A percentile compares a stretch with the other conserved stretches of the same genome.
Evolutionary conservation across 2,888 invertebrate species (phyloP).

Genomic region (Neoscelio sp.): DNA sequence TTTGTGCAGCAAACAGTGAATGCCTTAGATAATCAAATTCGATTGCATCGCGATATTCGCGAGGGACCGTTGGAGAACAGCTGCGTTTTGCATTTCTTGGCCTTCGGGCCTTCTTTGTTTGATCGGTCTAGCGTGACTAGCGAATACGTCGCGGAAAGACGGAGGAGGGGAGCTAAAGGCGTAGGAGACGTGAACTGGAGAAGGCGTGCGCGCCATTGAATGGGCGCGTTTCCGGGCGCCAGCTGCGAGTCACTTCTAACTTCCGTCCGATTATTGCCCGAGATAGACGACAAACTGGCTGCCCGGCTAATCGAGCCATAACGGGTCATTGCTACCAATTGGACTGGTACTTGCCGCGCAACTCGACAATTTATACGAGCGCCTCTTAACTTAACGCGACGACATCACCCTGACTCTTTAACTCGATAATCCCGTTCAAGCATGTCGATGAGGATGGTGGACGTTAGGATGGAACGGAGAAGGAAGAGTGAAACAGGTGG

Average conservation of each 20-base stretch:
- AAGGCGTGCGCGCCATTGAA: conserved; percentile 44
- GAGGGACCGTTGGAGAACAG: conserved; percentile 56
- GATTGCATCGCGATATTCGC: too few relatives aligned
- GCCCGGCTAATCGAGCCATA: conserved; percentile 63
- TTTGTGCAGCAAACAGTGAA: too few relatives aligned
- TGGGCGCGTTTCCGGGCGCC: conserved; percentile 62
- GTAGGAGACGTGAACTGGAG: conserved; percentile 18
- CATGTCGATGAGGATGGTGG: too few relatives aligned
- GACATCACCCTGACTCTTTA: conserved; percentile 48
- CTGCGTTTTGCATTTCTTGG: conserved; percentile 32
- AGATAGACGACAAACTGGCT: conserved; percentile 60
- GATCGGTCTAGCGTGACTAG: too few relatives aligned
- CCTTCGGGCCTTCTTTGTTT: conserved; percentile 27
- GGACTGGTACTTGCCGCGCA: conserved; percentile 66
- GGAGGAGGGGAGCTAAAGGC: conserved; percentile 15
- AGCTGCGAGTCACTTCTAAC: conserved; percentile 72
- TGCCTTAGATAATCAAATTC: too few relatives aligned
- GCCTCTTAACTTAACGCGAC: conserved; percentile 50
- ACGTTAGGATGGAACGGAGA: too few relatives aligned
- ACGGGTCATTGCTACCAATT: conserved; percentile 67
- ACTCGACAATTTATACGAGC: conserved; percentile 66
- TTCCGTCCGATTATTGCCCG: conserved; percentile 76
- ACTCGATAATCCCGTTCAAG: conserved; percentile 37
- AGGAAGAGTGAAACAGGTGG: too few relatives aligned
- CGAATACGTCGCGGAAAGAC: conserved; percentile 23